Base-by-base conservation (phyloP, 2,888 invertebrate species). In the Sialis lutaria region DNA sequence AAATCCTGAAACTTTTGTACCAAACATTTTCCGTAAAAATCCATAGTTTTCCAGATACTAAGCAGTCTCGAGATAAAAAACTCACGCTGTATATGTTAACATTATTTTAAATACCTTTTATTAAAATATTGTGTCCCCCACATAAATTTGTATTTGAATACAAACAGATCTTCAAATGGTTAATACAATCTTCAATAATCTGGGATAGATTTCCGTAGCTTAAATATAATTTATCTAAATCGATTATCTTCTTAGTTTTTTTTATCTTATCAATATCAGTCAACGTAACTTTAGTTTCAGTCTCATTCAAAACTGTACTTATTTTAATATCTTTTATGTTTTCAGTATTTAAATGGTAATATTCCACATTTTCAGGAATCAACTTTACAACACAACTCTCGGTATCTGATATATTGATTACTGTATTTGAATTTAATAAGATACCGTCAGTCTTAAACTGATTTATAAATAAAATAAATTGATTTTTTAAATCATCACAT, bases 391-490 rank as follows among this genome's bases (percentile, higher is more conserved):
- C 65, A 40, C 70, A 52, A 52, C 59, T 64, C 0, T 69, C 67
- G 48, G 52, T 55, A 48, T 61, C 59, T 2, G 53, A 54, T 50
- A 73, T 68, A 47, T 69, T 64, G 48, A 75, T 67, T 0, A 66
- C 60, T 51, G 73, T 61, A 8, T 67, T 63, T 45, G 73, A 65
- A 58, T 77, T 79, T 31, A 80, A 64, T 2, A 77, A 55, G 42
- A 76, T 64, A 57, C 67, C 67, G 52, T 69, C 65, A 2, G 68
- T 64, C 1, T 64, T 66, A 51, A 60, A 67, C 10, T 68, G 64
- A 13, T 70, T 66, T 1, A 76, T 65, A 56, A 67, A 72, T 47
- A 60, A 62, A 55, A 74, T 73, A 53, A 76, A 72, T 47, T 37
- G 50, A 49, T 58, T 64, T 47, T 70, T 66, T 48, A 72, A 58